These are phyloP conservation scores for Trissolcus basalis DNA, from an alignment of 1,140 invertebrate species.

Conservation along the genomic window DNA sequence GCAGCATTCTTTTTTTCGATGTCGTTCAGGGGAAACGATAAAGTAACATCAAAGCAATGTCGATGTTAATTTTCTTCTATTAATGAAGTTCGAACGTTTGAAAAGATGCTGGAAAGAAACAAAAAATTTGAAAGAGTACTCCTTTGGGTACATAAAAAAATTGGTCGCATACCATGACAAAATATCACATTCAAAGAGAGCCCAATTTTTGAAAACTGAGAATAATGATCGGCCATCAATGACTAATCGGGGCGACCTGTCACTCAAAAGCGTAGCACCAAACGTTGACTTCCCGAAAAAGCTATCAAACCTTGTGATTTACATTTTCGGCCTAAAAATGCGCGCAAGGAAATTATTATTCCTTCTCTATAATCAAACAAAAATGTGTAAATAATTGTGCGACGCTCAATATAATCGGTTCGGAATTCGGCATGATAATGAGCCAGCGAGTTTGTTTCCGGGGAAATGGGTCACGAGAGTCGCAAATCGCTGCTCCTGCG, in stretches of 20 bases:
- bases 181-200: not conserved
- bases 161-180: not conserved
- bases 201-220: not conserved
- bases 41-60: conserved; percentile 29
- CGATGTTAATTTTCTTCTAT: too few relatives aligned
- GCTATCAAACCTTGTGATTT: conserved; percentile 36
- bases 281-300: conserved; percentile 28
- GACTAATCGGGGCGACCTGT: conserved; percentile 30
- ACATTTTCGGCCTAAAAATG: conserved; percentile 21
- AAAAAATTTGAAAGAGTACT: too few relatives aligned
- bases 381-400: conserved; percentile 34
- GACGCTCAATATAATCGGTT: conserved; percentile 22
- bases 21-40: conserved; percentile 41
- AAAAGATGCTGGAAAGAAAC: too few relatives aligned
- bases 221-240: conserved; percentile 10
- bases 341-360: conserved; percentile 27
- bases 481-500: conserved; percentile 14
- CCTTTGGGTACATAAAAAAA: too few relatives aligned
- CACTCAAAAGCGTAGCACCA: conserved; percentile 31
- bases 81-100: too few relatives aligned
- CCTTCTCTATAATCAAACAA: conserved; percentile 32
- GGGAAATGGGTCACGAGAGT: conserved; percentile 43
- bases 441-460: conserved; percentile 43
- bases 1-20: too few relatives aligned
- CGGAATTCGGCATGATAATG: conserved; percentile 43